Base-by-base conservation (phyloP, 1,140 invertebrate genomes). In the Thalassaphorura encarpata region DNA sequence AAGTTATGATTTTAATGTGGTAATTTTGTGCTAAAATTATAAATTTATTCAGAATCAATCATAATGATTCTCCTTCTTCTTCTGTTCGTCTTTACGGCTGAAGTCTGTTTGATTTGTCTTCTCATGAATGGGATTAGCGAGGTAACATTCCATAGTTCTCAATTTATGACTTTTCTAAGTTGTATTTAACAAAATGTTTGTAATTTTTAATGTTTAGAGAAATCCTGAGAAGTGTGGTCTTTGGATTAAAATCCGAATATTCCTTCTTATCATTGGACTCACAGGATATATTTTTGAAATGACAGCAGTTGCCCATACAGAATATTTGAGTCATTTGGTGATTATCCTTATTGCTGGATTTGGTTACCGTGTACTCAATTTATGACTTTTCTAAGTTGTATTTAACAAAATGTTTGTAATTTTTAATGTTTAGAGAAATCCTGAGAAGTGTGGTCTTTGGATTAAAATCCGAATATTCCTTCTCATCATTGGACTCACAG, bases 261-360 rank as follows among this genome's bases (percentile, higher is more conserved):
- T 51, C 19, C 48, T 51, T 4, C 31, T 51, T 13, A 27, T 39
- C 28, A 5, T 51, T 16, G 48, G 48, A 15, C 19, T 24, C 6
- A 11, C 33, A 13, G 48, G 48, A 13, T 51, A 51, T 21, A 19
- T 24, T 6, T 33, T 33, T 24, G 27, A 51, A 51, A 39, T 51
- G 28, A 51, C 33, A 21, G 13, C 33, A 21, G 16, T 24, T 15
- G 13, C 4, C 4, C 33, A 33, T 21, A 4, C 6, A 19, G 23
- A 27, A 11, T 13, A 51, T 13, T 15, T 19, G 3, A 16, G 4
- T 39, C 28, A 13, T 5, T 6, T 33, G 5, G 16, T 18, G 13
- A 5, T 33, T 13, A 39, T 36, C 23, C 31, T 51, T 4, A 8
- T 51, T 8, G 4, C 33, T 15, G 26, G 26, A 18, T 15, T 51